Conservation (phyloP, 2,113 vertebrate species). For the Cheirogaleus medius region DNA sequence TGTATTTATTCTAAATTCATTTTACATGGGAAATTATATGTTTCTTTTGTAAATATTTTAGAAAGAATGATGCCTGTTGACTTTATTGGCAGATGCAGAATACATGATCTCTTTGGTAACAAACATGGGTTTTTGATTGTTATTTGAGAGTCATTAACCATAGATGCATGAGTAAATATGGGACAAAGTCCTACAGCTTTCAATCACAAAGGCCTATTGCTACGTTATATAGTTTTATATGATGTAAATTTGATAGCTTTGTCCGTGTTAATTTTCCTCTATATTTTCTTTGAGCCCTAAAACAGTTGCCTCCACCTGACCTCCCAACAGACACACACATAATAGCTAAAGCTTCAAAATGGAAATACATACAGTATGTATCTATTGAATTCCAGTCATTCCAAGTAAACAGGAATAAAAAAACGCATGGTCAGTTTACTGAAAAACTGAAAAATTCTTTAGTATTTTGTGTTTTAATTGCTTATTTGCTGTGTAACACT, state of each 20-base stretch:
- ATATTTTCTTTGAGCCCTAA: not conserved
- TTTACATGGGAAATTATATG: not conserved
- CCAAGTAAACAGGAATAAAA: not conserved
- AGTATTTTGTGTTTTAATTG: not conserved
- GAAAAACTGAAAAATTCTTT: not conserved
- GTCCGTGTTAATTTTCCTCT: not conserved
- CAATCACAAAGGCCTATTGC: not conserved
- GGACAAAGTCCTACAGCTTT: not conserved
- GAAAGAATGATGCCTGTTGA: not conserved
- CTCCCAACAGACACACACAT: not conserved
- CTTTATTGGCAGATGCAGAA: not conserved
- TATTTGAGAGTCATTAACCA: not conserved
- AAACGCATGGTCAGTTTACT: not conserved
- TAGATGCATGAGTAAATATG: not conserved
- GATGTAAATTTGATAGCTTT: not conserved
- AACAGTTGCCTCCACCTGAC: not conserved
- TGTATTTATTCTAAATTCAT: not conserved
- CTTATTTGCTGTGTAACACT: not conserved
- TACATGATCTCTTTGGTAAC: not conserved
- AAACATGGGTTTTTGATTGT: not conserved
- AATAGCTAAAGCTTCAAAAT: not conserved
- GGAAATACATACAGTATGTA: not conserved
- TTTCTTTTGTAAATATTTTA: constrained; percentile 15
- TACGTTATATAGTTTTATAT: not conserved
- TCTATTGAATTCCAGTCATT: not conserved